Percentiles rank a stretch among this genome's conserved stretches.
Evolutionary conservation across 2,888 invertebrate genomes (phyloP).

Genomic region (Tanypteryx hageni): DNA sequence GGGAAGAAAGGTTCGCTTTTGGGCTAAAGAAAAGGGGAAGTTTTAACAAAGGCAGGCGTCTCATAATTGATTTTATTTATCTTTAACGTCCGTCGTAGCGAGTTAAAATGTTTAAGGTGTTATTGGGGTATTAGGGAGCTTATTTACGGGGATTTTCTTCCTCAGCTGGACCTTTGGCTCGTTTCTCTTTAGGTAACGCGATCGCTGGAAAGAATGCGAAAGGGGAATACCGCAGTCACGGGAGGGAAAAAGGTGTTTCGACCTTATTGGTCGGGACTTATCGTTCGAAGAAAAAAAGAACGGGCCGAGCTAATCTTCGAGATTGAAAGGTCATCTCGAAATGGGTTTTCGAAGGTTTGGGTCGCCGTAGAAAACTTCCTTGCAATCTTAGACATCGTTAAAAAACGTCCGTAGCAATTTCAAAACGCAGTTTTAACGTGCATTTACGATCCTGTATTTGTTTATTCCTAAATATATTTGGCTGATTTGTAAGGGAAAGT

Average conservation of each 20-base stretch:
- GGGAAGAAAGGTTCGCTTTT: background rate
- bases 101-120: constrained; percentile 16
- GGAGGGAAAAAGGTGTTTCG: background rate
- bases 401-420: too few species aligned
- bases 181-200: background rate
- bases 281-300: background rate
- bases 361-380: background rate
- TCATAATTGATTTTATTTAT: constrained; percentile 4
- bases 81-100: background rate
- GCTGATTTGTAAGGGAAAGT: too few species aligned
- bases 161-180: background rate
- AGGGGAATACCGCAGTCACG: background rate
- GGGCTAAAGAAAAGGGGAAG: background rate
- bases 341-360: constrained; percentile 29
- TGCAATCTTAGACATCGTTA: background rate
- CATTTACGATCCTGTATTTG: too few species aligned
- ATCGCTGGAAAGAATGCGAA: background rate
- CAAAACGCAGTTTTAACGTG: too few species aligned
- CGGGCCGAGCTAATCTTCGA: constrained; percentile 16
- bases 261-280: background rate
- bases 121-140: constrained; percentile 31
- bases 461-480: too few species aligned
- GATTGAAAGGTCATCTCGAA: constrained; percentile 32
- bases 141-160: constrained; percentile 38
- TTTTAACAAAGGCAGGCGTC: background rate